Evolutionary conservation across 2,888 invertebrate genomes (phyloP), one percentile per base, ranked within the genome.

Genomic region (Lithophane ornitopus): DNA sequence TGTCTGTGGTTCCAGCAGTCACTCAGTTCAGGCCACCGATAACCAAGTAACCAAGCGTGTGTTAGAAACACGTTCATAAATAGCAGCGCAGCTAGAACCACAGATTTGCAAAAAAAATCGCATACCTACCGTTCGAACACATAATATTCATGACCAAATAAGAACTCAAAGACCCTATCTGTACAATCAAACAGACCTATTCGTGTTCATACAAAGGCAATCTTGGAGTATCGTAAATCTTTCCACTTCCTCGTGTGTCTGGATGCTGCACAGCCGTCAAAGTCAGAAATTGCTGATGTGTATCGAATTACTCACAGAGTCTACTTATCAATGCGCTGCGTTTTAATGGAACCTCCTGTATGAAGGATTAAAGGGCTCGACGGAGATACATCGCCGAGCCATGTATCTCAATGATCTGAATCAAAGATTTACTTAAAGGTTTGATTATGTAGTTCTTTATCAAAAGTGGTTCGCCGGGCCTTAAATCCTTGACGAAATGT

Each of bases 251-350:
- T 59, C 39, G 59, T 71, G 68, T 56, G 62, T 58, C n/a, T 28
- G 11, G 28, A 28, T 34, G 52, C 59, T 22, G 68, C 22, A 39
- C 56, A 44, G 56, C 52, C 80, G 80, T 73, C 81, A 81, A 16
- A 61, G 26, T 59, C 75, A 80, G 70, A 74, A 61, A 85, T 85
- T 78, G 73, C 71, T 84, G 85, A 85, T 87, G 74, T 44, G 54
- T 87, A 87, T 85, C 85, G 54, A 44, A 78, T 84, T 68, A 79
- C 54, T 67, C 34, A 73, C 72, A 74, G 71, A 26, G 12, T 6
- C 28, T 46, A 58, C 34, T 56, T 49, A 39, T 44, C 59, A 70
- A 81, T 58, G 70, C 19, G 11, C 54, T n/a, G 44, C 49, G 12
- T 34, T 65, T 68, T 49, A 52, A 34, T 56, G 19, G 19, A 67